Percentiles rank a stretch among this genome's conserved stretches.
Conservation (phyloP, 2,797 vertebrate species). For the Jordanella pulchra region DNA sequence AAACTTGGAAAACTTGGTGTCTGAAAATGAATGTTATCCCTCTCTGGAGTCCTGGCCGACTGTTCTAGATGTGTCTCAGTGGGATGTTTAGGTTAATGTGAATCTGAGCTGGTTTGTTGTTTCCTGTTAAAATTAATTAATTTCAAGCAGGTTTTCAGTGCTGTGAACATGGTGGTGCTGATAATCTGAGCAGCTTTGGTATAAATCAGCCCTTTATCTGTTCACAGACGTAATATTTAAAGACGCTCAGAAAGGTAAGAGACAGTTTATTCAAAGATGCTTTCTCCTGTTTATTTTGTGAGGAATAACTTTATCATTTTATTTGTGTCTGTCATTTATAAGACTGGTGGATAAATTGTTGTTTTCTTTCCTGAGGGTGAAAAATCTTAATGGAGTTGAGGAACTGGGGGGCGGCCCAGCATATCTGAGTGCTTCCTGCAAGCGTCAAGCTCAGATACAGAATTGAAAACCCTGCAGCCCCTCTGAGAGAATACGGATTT, state of each 20-base stretch:
- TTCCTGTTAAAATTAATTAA: no score
- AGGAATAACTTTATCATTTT: background rate
- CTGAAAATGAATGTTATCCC: background rate
- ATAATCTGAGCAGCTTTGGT: background rate
- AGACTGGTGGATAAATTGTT: background rate
- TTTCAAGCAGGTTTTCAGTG: no score
- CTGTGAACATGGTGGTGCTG: background rate
- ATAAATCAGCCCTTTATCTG: background rate
- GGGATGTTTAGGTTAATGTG: no score
- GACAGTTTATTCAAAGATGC: background rate
- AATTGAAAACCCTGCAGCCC: slow-evolving; percentile 26
- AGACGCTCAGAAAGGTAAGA: background rate
- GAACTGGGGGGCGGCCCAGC: background rate
- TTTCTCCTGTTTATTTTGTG: background rate
- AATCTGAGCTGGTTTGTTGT: no score
- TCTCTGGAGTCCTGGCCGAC: no score
- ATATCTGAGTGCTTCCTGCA: slow-evolving; percentile 4
- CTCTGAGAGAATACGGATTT: slow-evolving; percentile 16
- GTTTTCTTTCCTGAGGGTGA: background rate
- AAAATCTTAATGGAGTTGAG: background rate
- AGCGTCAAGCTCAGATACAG: slow-evolving; percentile 20
- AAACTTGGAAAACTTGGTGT: background rate
- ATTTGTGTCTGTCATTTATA: background rate
- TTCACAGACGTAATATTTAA: background rate
- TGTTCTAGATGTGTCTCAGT: no score